A percentile compares a stretch with the other conserved stretches of the same genome.
Conservation (phyloP, 2,797 vertebrate genomes). For the Sebastes minor region DNA sequence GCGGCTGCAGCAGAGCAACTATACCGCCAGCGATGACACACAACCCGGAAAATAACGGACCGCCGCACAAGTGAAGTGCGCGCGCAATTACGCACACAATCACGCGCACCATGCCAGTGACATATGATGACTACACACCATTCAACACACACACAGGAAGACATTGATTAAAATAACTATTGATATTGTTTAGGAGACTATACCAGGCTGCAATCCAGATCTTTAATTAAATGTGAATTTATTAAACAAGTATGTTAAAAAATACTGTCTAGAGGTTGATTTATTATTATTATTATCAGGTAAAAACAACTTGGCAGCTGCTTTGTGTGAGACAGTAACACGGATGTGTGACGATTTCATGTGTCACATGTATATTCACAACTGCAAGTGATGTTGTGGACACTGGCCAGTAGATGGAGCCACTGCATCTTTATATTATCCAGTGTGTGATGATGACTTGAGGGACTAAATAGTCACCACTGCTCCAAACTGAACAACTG, state of each 20-base stretch:
- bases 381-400: background rate
- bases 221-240: background rate
- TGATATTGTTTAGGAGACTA: background rate
- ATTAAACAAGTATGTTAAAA: background rate
- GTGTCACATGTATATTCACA: slow-evolving; percentile 10
- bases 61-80: slow-evolving; percentile 1
- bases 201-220: background rate
- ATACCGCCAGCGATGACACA: slow-evolving; percentile 53
- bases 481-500: background rate
- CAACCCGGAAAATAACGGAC: slow-evolving; percentile 80
- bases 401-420: slow-evolving; percentile 43
- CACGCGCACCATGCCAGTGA: background rate
- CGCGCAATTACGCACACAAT: too few species aligned
- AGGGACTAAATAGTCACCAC: background rate
- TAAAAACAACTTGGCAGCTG: background rate
- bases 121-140: background rate
- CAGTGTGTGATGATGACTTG: background rate
- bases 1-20: slow-evolving; percentile 72
- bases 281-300: background rate
- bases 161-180: background rate
- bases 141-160: slow-evolving; percentile 19
- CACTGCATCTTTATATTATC: background rate
- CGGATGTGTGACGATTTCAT: slow-evolving; percentile 29
- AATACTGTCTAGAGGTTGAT: background rate
- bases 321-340: slow-evolving; percentile 3